Conservation (phyloP, 2,888 invertebrate genomes). For the Thereva unica region DNA sequence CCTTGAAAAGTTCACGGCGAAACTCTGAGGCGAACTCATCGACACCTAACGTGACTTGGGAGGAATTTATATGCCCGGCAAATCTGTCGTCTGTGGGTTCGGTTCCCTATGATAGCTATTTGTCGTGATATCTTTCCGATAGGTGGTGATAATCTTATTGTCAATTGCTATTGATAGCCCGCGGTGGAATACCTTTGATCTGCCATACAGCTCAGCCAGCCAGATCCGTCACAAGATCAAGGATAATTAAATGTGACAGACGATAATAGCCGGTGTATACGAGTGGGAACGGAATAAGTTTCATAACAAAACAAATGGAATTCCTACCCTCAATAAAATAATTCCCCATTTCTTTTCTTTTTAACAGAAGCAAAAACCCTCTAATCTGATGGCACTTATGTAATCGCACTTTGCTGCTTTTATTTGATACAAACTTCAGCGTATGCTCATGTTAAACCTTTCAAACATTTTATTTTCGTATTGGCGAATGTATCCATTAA, state of each 20-base stretch:
- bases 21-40: slow-evolving; percentile 18
- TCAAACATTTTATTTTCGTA: too few species aligned
- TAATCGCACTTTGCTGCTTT: too few species aligned
- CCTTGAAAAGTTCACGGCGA: slow-evolving; percentile 17
- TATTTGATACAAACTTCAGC: too few species aligned
- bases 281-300: slow-evolving; percentile 4
- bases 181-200: slow-evolving; percentile 31
- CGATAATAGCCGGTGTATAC: slow-evolving; percentile 4
- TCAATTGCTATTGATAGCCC: slow-evolving; percentile 13
- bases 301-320: too few species aligned
- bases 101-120: slow-evolving; percentile 21
- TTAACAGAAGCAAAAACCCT: too few species aligned
- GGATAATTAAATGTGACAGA: slow-evolving; percentile 8
- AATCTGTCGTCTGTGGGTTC: not conserved
- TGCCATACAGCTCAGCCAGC: slow-evolving; percentile 4
- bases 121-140: slow-evolving; percentile 33
- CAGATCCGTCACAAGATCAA: slow-evolving; percentile 21
- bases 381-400: too few species aligned
- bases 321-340: too few species aligned
- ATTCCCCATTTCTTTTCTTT: too few species aligned
- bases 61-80: slow-evolving; percentile 26
- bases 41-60: slow-evolving; percentile 35
- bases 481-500: too few species aligned
- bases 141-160: slow-evolving; percentile 33
- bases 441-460: too few species aligned